These are phyloP conservation scores for Dendrophyllia cribrosa DNA, from an alignment of 64 coral and sea anemone species.

Conservation along the genomic window DNA sequence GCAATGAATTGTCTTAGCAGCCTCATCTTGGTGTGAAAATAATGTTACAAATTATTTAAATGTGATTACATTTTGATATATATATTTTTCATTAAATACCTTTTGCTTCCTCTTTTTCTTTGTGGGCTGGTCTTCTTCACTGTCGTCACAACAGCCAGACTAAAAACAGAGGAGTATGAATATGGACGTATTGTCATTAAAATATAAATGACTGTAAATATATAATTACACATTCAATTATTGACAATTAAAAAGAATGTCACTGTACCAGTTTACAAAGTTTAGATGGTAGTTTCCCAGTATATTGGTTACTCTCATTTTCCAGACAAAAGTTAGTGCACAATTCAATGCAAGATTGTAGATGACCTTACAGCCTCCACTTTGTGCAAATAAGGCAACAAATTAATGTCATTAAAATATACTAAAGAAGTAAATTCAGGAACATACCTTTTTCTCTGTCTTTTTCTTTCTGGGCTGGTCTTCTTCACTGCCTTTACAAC, in stretches of 20 bases:
- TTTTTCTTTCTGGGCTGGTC: constrained; percentile 20
- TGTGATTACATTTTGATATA: background rate
- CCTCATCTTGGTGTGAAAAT: no score
- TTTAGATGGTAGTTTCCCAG: constrained; percentile 38
- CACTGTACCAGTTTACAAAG: constrained; percentile 16
- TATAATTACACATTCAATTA: background rate
- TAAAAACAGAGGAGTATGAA: background rate
- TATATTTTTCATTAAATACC: background rate
- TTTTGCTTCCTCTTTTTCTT: no score
- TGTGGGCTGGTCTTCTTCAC: background rate
- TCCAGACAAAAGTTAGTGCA: background rate
- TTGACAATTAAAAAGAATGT: constrained; percentile 10
- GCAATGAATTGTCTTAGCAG: no score
- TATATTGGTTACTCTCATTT: constrained; percentile 27
- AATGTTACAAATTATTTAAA: no score
- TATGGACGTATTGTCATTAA: no score
- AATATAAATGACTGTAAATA: no score
- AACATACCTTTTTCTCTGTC: constrained; percentile 10
- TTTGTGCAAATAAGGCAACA: constrained; percentile 23
- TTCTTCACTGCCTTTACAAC: constrained; percentile 21
- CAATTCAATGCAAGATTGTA: background rate
- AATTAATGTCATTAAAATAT: constrained; percentile 24
- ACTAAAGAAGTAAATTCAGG: background rate
- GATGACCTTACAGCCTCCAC: constrained; percentile 9
- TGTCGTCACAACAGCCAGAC: background rate